These are phyloP conservation scores for Menura novaehollandiae DNA, from an alignment of 2,113 vertebrate genomes.

Conservation along the genomic window DNA sequence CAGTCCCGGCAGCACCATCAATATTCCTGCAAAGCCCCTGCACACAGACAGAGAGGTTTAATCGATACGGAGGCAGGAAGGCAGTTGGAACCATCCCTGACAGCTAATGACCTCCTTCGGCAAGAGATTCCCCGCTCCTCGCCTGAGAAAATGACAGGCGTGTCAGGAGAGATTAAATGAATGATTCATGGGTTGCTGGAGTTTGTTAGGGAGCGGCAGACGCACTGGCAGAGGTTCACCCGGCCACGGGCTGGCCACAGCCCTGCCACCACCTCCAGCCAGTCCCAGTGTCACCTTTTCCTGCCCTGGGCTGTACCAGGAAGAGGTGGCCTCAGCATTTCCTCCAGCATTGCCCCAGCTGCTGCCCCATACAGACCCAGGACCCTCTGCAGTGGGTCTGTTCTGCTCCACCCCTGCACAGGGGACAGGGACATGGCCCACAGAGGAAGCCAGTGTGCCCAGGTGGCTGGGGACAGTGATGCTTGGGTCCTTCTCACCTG, in stretches of 20 bases:
- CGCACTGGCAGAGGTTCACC: background rate
- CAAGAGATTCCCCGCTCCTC: constrained; percentile 66
- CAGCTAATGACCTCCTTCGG: constrained; percentile 73
- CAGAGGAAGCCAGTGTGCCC: fast-evolving
- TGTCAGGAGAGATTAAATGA: constrained; percentile 75
- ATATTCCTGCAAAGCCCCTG: constrained; percentile 45
- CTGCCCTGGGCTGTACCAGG: background rate
- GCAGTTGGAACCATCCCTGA: constrained; percentile 67
- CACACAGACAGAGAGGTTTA: constrained; percentile 26
- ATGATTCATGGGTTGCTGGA: constrained; percentile 71
- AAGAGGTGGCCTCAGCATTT: background rate
- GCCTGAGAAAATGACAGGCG: constrained; percentile 69
- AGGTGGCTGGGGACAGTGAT: background rate
- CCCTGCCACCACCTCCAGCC: background rate
- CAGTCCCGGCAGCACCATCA: constrained; percentile 45
- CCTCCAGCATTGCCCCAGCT: background rate
- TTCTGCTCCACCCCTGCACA: background rate
- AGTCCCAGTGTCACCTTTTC: fast-evolving
- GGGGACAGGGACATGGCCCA: background rate
- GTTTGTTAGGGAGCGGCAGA: constrained; percentile 40
- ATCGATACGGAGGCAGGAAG: constrained; percentile 70
- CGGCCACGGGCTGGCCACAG: background rate
- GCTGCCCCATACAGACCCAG: background rate
- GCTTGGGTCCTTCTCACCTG: background rate
- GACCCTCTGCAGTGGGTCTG: background rate